Base-by-base conservation (phyloP, 2,888 invertebrate species). In the Drosophila neonasuta region DNA sequence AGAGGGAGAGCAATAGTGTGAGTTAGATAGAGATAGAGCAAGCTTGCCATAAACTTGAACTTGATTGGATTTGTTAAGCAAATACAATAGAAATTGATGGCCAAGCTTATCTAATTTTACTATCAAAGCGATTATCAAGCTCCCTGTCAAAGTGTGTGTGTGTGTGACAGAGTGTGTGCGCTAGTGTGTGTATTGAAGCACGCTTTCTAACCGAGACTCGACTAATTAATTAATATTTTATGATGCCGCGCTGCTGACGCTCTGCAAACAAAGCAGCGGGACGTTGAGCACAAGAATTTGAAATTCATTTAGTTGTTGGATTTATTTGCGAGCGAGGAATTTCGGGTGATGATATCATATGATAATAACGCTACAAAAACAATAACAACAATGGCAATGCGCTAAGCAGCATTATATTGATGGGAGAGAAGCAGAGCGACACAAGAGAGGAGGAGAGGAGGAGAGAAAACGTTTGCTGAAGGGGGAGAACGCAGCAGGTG, bases 291-390 rank as follows among this genome's bases (percentile, higher is more conserved):
- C 62, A 80, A 77, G 84, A 86, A 82, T 84, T 84, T 76, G 69
- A 81, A 83, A 83, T 88, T 83, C 79, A 80, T 81, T 79, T 78
- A 78, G 77, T 73, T 80, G 78, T 77, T 86, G 88, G 85, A 89
- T 87, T 89, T 87, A 87, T 89, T 88, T 87, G 85, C 74, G 80
- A 83, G 79, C 76, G 76, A 86, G 84, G 88, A 89, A 89, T 89
- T 89, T 89, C 82, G 77, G 86, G 88, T 88, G 89, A 88, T 89
- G 89, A 89, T 89, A 88, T 89, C 89, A 89, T 88, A 77, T 88
- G 89, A 89, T 88, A 88, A 87, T 76, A 80, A 86, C 82, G 77
- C 75, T 77, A 85, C 80, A 77, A 69, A 68, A 78, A 74, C 57
- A 68, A 52, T 48, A 63, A 41, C 62, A 62, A 34, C 45, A 68